Evolutionary conservation across 2,113 vertebrate genomes (phyloP).

Genomic region (Connochaetes taurinus): DNA sequence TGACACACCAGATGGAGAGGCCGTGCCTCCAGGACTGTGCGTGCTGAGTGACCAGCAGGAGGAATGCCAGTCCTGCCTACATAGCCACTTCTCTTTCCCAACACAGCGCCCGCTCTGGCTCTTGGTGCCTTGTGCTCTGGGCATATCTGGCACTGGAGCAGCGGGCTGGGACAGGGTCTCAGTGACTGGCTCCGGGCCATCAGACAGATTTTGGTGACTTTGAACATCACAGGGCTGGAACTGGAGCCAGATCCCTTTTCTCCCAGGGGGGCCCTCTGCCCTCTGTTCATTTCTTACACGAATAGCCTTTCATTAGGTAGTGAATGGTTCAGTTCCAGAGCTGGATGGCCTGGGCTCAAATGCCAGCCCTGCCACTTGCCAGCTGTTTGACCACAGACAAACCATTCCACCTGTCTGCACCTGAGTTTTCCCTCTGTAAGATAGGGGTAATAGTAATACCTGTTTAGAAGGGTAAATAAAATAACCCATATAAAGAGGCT

Average conservation of each 20-base stretch:
- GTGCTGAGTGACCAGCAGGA: background rate
- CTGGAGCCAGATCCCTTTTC: background rate
- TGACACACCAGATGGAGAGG: background rate
- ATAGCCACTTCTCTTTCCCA: background rate
- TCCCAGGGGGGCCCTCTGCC: background rate
- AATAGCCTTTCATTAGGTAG: background rate
- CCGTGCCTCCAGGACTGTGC: background rate
- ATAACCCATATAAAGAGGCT: background rate
- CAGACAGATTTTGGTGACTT: background rate
- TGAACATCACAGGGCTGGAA: background rate
- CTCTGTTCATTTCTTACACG: background rate
- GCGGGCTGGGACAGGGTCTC: background rate
- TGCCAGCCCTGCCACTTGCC: background rate
- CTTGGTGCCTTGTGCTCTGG: background rate
- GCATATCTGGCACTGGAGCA: accelerated
- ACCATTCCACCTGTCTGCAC: background rate
- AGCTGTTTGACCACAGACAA: background rate
- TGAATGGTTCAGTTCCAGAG: background rate
- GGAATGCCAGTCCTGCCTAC: background rate
- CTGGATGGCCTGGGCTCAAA: background rate
- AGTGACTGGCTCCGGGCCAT: accelerated
- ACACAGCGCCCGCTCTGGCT: background rate
- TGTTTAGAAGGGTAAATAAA: background rate
- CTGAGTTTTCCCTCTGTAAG: background rate
- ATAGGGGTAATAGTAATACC: background rate